phyloP scores from a whole-genome alignment of 2,797 vertebrate species.

The Apodemus agrarius region DNA sequence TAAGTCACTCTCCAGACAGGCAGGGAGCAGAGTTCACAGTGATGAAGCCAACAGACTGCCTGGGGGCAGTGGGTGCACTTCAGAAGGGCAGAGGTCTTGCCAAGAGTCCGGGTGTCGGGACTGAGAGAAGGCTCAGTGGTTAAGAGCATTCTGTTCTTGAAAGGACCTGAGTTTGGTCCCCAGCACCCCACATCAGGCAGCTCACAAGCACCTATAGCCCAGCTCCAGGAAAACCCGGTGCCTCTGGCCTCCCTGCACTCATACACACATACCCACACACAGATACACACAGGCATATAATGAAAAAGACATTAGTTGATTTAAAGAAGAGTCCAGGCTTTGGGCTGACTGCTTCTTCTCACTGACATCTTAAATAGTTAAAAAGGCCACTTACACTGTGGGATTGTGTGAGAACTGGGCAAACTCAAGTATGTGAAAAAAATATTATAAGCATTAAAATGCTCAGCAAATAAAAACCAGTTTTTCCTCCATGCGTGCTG shows the following conservation, averaged over 20 bases:
- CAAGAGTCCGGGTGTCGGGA: not conserved
- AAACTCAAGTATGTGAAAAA: conserved; percentile 33
- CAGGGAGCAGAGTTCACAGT: not conserved
- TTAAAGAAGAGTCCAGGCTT: not conserved
- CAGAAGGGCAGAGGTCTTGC: not conserved
- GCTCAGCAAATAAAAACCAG: conserved; percentile 42
- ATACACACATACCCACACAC: not conserved
- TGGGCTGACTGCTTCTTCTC: not conserved
- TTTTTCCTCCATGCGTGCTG: not conserved
- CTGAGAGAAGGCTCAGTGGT: not conserved
- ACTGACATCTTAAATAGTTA: not conserved
- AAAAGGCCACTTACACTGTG: not conserved
- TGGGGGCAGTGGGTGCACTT: not conserved
- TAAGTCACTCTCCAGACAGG: not conserved
- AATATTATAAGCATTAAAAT: not conserved
- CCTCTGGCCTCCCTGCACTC: not conserved
- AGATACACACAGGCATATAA: not conserved
- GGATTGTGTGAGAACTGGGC: conserved; percentile 3
- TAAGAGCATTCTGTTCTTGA: not conserved
- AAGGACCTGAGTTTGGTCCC: not conserved
- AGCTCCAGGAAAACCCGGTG: not conserved
- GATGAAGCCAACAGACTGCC: not conserved
- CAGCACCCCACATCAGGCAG: not conserved
- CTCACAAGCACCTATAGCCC: not conserved
- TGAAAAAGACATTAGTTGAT: not conserved